These are phyloP conservation scores for Lumbricus terrestris DNA, from an alignment of 2,888 invertebrate species.

Conservation along the genomic window DNA sequence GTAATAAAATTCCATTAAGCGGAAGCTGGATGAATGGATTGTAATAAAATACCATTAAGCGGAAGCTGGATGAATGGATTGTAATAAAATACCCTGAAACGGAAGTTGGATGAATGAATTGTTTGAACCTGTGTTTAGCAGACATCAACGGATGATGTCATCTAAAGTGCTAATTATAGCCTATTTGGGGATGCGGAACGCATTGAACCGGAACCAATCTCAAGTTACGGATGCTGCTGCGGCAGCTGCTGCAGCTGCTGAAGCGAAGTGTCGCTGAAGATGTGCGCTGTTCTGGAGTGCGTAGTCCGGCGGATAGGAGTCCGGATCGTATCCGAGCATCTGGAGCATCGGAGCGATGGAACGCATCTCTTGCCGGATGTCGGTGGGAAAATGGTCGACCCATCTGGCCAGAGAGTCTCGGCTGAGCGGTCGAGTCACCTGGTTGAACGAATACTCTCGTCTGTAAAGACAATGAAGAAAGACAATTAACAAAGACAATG, in stretches of 20 bases:
- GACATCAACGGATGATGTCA: not conserved
- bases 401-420: slow-evolving; percentile 77
- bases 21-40: no score
- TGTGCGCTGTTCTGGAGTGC: slow-evolving; percentile 60
- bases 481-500: slow-evolving; percentile 13
- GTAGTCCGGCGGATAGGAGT: slow-evolving; percentile 92
- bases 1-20: not conserved
- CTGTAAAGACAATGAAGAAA: slow-evolving; percentile 64
- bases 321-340: slow-evolving; percentile 84
- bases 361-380: slow-evolving; percentile 88
- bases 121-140: not conserved
- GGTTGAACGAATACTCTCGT: slow-evolving; percentile 94
- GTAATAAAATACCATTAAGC: not conserved
- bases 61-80: no score
- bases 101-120: not conserved
- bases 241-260: not conserved
- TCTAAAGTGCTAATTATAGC: no score
- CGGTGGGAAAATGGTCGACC: slow-evolving; percentile 66
- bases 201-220: not conserved
- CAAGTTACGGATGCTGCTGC: not conserved
- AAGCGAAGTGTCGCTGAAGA: slow-evolving; percentile 41
- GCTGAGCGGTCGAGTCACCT: slow-evolving; percentile 98
- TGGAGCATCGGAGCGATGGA: slow-evolving; percentile 91
- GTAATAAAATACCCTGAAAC: not conserved
- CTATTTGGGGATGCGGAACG: not conserved